Base-by-base conservation (phyloP, 1,140 invertebrate genomes). In the Bilobella aurantiaca region DNA sequence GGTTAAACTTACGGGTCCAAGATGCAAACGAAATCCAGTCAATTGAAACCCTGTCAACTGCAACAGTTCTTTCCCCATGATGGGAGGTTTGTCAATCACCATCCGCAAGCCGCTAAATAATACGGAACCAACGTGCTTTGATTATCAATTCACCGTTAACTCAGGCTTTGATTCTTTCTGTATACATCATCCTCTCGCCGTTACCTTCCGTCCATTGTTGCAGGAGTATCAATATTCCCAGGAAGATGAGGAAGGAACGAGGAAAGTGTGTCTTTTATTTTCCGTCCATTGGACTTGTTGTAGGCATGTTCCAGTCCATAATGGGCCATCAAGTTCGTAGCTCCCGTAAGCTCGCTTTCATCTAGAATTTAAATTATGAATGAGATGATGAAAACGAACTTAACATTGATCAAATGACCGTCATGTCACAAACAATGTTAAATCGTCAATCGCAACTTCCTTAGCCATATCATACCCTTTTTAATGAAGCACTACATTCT, bases 211-310 rank as follows among this genome's bases (percentile, higher is more conserved):
- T 82, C 85, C 74, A 82, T 79, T 74, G 83, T 79, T 57, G 90
- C 92, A 66, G 91, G 91, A 37, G 87, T 87, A 79, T 97, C 93
- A 69, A 96, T 90, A 64, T 94, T 92, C 30, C 93, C 93, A 66
- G 94, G 94, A 65, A 97, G 80, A 78, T 91, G 93, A 32, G 93
- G 93, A 62, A 98, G 80, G 77, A 98, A 97, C 18, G 93, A 93
- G 37, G 92, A 95, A 56, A 97, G 78, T 65, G 93, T 91, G 78
- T 97, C 93, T 77, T 95, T 96, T 3, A 95, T 83, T 79, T 93
- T 96, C 76, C 96, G 94, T n/a, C 93, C 92, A 81, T 91, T 95
- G 79, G 96, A 96, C 82, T 96, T 97, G 79, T 89, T 96, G 77
- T 96, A 96, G 25, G 93, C 93, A 79, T 97, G 93, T 80, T 97